Base-by-base conservation (phyloP, 1,140 invertebrate species). In the Anastrepha ludens region DNA sequence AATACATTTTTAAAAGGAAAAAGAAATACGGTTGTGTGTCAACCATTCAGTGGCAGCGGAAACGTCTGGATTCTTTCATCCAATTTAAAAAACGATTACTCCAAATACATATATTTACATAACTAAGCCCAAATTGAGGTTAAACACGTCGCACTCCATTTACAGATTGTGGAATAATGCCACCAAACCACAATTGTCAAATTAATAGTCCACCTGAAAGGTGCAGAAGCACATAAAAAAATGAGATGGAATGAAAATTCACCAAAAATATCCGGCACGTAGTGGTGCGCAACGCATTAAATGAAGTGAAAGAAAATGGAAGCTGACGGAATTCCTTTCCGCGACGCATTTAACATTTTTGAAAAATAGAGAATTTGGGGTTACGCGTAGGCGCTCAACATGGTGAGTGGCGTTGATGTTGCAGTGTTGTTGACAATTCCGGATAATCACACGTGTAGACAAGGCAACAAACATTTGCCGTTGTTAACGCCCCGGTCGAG, bases 21-120 rank as follows among this genome's bases (percentile, higher is more conserved):
- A 29, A 29, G 29, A 29, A 29, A 29, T 29, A 29, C 29, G 29
- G 29, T 29, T 29, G 29, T 29, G 29, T 29, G 29, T 29, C 29
- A 29, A 29, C 39, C 67, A 39, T 70, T 70, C 67, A 70, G 67
- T 70, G 39, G 67, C 67, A 70, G 39, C 67, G 67, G 67, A 70
- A 70, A 70, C 67, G 41, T 74, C 39, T 47, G 67, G 67, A n/a
- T 74, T 74, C 17, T 41, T 74, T 47, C 44, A 41, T 74, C n/a
- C 67, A 41, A 47, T 47, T 74, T 44, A 39, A 17, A 74, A 74
- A 74, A 13, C 15, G 39, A 70, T 6, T 47, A n/a, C 15, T 74
- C 41, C 44, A 74, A 0, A 29, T 29, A 29, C 29, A 29, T 29
- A 29, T 47, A 74, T 74, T 41, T 44, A 39, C 3, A 17, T 15